These are phyloP conservation scores for Neodiprion lecontei DNA, from an alignment of 1,140 invertebrate genomes.

Conservation along the genomic window DNA sequence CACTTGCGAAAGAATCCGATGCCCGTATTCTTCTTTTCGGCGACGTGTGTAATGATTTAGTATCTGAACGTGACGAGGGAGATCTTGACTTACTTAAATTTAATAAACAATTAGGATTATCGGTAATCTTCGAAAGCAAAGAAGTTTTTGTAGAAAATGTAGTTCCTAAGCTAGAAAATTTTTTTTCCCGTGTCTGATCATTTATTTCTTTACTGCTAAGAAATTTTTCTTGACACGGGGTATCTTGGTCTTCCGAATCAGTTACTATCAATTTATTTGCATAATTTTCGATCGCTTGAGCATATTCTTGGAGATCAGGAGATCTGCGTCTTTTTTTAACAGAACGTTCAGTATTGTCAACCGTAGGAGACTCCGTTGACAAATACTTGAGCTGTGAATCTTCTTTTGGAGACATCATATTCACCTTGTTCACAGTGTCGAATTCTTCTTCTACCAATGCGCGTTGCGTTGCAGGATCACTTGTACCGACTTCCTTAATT, in stretches of 20 bases:
- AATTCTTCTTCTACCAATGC: not conserved
- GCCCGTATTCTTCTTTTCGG: too few relatives aligned
- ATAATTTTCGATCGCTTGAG: not conserved
- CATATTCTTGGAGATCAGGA: not conserved
- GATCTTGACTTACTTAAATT: too few relatives aligned
- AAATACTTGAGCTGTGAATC: slow-evolving; percentile 31
- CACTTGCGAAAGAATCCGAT: not conserved
- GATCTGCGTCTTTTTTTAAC: not conserved
- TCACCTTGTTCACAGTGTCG: slow-evolving; percentile 11
- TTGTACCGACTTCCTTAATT: too few relatives aligned
- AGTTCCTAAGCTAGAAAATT: too few relatives aligned
- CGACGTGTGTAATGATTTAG: too few relatives aligned
- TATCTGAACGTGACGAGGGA: not conserved
- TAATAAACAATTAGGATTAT: too few relatives aligned
- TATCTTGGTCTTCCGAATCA: not conserved
- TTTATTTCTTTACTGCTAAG: not conserved
- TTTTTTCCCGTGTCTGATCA: not conserved
- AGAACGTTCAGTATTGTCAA: too few relatives aligned
- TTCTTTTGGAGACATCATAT: slow-evolving; percentile 30
- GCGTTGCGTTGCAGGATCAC: too few relatives aligned
- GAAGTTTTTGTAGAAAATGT: too few relatives aligned
- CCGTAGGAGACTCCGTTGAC: not conserved
- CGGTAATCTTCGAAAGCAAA: too few relatives aligned
- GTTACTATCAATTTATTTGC: not conserved
- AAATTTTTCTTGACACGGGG: not conserved